Evolutionary conservation across 92 coral and sea anemone genomes (phyloP).

Genomic region (Nematostella vectensis): DNA sequence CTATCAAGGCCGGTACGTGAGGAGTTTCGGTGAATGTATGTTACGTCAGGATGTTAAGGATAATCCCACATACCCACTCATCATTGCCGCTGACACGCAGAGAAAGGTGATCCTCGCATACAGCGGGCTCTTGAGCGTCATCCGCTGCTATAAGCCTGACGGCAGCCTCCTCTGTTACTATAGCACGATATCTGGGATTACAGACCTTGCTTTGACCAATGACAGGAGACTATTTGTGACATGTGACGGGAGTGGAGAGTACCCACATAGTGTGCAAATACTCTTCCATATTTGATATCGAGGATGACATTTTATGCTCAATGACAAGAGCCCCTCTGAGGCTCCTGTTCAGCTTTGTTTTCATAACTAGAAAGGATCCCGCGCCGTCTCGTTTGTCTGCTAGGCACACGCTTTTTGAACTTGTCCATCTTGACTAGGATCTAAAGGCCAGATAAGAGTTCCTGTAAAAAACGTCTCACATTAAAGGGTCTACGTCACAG

Average conservation of each 20-base stretch:
- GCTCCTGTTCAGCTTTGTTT: too few species aligned
- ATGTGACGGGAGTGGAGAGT: conserved; percentile 54
- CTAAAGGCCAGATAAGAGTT: too few species aligned
- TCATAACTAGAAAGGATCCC: too few species aligned
- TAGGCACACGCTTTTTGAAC: too few species aligned
- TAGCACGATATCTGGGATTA: conserved; percentile 50
- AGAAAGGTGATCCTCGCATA: conserved; percentile 38
- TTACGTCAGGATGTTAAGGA: conserved; percentile 49
- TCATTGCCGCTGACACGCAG: conserved; percentile 36
- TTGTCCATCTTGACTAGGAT: too few species aligned
- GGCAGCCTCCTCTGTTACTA: conserved; percentile 54
- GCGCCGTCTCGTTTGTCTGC: too few species aligned
- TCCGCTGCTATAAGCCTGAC: conserved; percentile 50
- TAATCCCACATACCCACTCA: conserved; percentile 48
- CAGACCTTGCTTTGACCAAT: conserved; percentile 50
- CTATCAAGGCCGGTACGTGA: conserved; percentile 41
- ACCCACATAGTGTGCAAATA: conserved; percentile 57
- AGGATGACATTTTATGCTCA: neutral
- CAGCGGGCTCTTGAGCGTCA: conserved; percentile 48
- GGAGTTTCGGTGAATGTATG: conserved; percentile 72
- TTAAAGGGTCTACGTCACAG: too few species aligned
- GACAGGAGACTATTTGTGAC: conserved; percentile 61
- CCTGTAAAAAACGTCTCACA: too few species aligned
- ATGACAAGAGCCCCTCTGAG: too few species aligned
- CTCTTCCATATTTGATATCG: conserved; percentile 45